These are phyloP conservation scores for Andrena flavipes DNA, from an alignment of 2,888 invertebrate species.

Conservation along the genomic window DNA sequence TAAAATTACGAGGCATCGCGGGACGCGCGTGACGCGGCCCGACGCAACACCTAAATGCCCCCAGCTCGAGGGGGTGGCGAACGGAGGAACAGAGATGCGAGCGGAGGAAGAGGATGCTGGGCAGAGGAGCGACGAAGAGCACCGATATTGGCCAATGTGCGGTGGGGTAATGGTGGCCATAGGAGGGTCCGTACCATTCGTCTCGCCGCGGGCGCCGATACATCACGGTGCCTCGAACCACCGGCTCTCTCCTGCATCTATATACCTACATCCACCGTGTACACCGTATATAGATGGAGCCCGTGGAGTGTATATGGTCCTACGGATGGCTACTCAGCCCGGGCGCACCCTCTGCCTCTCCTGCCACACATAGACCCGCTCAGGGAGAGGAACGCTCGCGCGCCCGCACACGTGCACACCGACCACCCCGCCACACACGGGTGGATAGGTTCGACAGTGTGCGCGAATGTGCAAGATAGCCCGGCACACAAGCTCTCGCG, in stretches of 20 bases:
- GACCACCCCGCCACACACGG: background rate
- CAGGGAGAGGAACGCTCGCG: slow-evolving; percentile 35
- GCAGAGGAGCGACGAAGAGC: slow-evolving; percentile 49
- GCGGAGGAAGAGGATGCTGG: slow-evolving; percentile 18
- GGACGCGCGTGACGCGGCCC: slow-evolving; percentile 63
- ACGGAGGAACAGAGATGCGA: slow-evolving; percentile 8
- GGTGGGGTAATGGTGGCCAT: slow-evolving; percentile 80
- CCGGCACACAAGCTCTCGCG: slow-evolving; percentile 9
- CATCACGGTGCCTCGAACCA: slow-evolving; percentile 82
- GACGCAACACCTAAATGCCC: slow-evolving; percentile 63
- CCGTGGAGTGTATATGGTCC: slow-evolving; percentile 75
- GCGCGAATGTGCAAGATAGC: background rate
- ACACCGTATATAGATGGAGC: slow-evolving; percentile 50
- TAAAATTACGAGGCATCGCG: slow-evolving; percentile 64
- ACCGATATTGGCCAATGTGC: slow-evolving; percentile 79
- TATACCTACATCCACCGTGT: slow-evolving; percentile 60
- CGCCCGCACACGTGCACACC: background rate
- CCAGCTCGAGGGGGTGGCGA: slow-evolving; percentile 36
- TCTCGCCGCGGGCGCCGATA: slow-evolving; percentile 83
- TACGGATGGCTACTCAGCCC: slow-evolving; percentile 79
- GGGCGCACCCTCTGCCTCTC: slow-evolving; percentile 79
- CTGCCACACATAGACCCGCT: slow-evolving; percentile 52
- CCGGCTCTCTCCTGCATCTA: slow-evolving; percentile 72
- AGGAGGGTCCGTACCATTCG: slow-evolving; percentile 81
- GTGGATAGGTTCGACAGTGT: background rate